A percentile compares a stretch with the other conserved stretches of the same genome.
phyloP scores from a whole-genome alignment of 2,113 vertebrate genomes.

The Dipodomys ordii region DNA sequence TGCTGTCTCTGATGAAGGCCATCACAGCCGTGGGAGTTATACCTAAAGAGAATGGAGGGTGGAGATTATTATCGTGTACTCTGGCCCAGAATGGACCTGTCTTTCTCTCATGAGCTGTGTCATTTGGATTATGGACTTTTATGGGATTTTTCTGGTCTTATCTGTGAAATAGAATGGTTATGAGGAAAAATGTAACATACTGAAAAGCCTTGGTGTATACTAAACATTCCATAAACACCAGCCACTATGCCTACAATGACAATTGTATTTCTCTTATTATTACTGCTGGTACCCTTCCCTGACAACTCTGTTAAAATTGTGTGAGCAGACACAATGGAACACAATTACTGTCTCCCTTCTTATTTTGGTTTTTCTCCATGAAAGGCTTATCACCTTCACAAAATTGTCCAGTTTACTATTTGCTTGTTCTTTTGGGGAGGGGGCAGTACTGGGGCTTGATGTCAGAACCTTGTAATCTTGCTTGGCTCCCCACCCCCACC shows the following conservation, averaged over 20 bases:
- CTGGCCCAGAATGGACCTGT: background rate
- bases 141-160: background rate
- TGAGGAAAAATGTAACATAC: background rate
- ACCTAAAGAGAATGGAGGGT: background rate
- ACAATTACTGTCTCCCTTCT: background rate
- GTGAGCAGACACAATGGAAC: background rate
- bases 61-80: background rate
- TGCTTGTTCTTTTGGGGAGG: too few relatives aligned
- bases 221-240: background rate
- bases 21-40: background rate
- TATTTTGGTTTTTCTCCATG: background rate
- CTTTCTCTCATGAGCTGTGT: background rate
- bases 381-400: background rate
- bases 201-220: background rate
- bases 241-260: background rate
- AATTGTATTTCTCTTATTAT: background rate
- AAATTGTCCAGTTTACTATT: background rate
- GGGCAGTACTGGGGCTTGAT: too few relatives aligned
- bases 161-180: background rate
- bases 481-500: too few relatives aligned
- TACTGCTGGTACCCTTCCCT: background rate
- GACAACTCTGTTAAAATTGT: background rate
- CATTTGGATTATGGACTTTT: background rate
- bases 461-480: too few relatives aligned
- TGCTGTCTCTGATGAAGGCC: background rate